Evolutionary conservation across 1,140 invertebrate species (phyloP), one percentile per base, ranked within the genome.

Genomic region (Neodiprion virginianus): DNA sequence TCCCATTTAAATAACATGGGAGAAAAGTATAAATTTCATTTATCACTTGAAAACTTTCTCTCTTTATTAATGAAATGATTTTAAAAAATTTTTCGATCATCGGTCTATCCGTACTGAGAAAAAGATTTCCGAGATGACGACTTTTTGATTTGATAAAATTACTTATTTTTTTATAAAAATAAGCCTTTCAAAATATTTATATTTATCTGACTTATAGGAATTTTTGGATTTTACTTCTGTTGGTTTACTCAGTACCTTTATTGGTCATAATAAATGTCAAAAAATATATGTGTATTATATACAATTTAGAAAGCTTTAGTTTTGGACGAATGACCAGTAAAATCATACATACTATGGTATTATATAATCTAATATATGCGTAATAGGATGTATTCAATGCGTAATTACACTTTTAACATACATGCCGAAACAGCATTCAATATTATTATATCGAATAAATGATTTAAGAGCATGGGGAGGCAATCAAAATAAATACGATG

Each of bases 251-350:
- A 40, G 28, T 40, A 40, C 28, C 1, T 40, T 40, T 61, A 61
- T 14, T 61, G n/a, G n/a, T 61, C 3, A 61, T 61, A 61, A 61
- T 61, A 61, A 14, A 17, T 7, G 53, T 61, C 53, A 61, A 61
- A 61, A 61, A 61, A 61, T 61, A 61, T 61, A 61, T 61, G 11
- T 61, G 28, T 40, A 40, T 1, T 61, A 17, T 61, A 61, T 61
- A 61, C n/a, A 61, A 61, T 61, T 61, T 61, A 61, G 53, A 17
- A 61, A 61, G 53, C 53, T 61, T 61, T 8, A 61, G 53, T 61
- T 61, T 61, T 61, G n/a, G n/a, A 61, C 11, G n/a, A 61, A 61
- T 61, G 53, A 61, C n/a, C 53, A 61, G 53, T 14, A 17, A 61
- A 61, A 61, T 40, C 28, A 40, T 40, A 40, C 28, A 40, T 40